Percentiles rank a stretch among this genome's conserved stretches.
phyloP scores from a whole-genome alignment of 2,888 invertebrate species.

The Melieria picta region DNA sequence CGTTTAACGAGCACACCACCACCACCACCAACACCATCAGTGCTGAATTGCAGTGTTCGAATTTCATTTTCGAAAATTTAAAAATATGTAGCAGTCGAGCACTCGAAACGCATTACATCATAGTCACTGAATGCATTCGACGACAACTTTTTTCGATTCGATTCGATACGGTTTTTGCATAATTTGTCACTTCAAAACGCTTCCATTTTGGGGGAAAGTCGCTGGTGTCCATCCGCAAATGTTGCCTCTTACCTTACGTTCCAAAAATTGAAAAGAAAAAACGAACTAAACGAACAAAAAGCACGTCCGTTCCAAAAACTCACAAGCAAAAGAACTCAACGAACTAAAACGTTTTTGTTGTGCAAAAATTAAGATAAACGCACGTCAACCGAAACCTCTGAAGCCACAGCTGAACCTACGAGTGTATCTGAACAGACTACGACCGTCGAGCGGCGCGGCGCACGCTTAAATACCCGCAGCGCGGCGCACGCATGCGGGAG shows the following conservation, averaged over 20 bases:
- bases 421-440: conserved; percentile 58
- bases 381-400: conserved; percentile 40
- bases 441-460: conserved; percentile 45
- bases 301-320: not conserved
- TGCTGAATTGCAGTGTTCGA: conserved; percentile 8
- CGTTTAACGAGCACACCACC: conserved; percentile 11
- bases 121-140: not conserved
- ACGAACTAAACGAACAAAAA: no score
- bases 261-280: not conserved
- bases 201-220: not conserved
- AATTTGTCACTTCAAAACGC: not conserved
- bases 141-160: not conserved
- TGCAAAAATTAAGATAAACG: conserved; percentile 4
- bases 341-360: conserved; percentile 20
- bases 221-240: not conserved
- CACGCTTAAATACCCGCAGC: conserved; percentile 52
- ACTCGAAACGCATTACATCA: not conserved
- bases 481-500: not conserved
- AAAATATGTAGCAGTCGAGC: conserved; percentile 15
- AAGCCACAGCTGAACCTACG: conserved; percentile 55
- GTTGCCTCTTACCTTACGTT: not conserved
- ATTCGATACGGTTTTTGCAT: not conserved
- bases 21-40: not conserved
- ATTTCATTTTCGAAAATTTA: conserved; percentile 31
- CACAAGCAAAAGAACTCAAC: not conserved